Evolutionary conservation across 64 coral and sea anemone species (phyloP).

Genomic region (Trachythela sp.): DNA sequence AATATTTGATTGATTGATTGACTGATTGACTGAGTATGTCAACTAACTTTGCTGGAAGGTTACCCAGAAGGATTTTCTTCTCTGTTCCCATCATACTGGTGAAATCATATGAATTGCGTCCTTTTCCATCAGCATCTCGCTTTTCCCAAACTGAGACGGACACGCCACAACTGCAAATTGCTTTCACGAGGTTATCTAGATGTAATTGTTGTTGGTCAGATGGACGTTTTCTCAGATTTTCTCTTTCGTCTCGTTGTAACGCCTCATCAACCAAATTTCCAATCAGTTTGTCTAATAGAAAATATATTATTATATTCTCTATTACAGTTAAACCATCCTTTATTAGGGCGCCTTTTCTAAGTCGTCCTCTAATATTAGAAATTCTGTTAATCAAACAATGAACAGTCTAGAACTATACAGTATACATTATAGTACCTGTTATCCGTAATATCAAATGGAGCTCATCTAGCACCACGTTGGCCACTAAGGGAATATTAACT

Average conservation of each 20-base stretch:
- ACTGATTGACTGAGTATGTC: background rate
- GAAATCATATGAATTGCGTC: background rate
- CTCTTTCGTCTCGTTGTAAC: slow-evolving; percentile 15
- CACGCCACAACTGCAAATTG: background rate
- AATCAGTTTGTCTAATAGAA: slow-evolving; percentile 46
- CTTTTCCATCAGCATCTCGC: background rate
- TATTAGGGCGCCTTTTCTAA: background rate
- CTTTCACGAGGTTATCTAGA: background rate
- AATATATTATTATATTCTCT: background rate
- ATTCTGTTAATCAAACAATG: too few species aligned
- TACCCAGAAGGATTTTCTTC: background rate
- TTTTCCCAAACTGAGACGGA: background rate
- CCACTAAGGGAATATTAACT: background rate
- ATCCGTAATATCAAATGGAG: background rate
- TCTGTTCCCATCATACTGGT: background rate
- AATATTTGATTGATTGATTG: too few species aligned
- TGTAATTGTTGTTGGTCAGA: background rate
- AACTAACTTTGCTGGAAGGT: background rate
- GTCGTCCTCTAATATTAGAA: background rate
- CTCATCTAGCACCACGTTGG: background rate
- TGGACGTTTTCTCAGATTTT: slow-evolving; percentile 37
- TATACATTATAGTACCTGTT: background rate
- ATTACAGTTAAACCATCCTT: background rate
- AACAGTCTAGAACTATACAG: too few species aligned
- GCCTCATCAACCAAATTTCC: slow-evolving; percentile 35